Base-by-base conservation (phyloP, 2,888 invertebrate species). In the Agriopis leucophaearia region DNA sequence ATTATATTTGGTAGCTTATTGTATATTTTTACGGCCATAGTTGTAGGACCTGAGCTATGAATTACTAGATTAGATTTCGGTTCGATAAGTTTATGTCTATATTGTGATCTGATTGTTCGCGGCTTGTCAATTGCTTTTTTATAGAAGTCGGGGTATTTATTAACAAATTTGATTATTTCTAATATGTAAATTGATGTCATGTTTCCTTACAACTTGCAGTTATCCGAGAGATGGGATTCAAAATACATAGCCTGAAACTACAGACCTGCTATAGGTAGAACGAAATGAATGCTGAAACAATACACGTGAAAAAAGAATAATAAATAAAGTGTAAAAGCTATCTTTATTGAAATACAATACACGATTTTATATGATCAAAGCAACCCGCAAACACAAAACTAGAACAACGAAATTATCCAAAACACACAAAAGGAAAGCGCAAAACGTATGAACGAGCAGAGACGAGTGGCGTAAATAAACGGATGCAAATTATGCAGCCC, bases 391-490 rank as follows among this genome's bases (percentile, higher is more conserved):
- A 42, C 36, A 47, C 27, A n/a, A 51, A 60, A 69, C 59, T 36
- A 54, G 60, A 35, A 47, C 64, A 66, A 44, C 62, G 50, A 75
- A 74, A 73, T 70, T 71, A 56, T 57, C 66, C 69, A 66, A 72
- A 74, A 66, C 69, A 64, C 60, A 74, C 69, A 71, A 74, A 74
- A 70, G 62, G 83, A 85, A 85, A 82, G 75, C 71, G 78, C 76
- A 82, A 83, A 85, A 80, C 76, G 74, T 82, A 85, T 79, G 80
- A 83, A 80, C 79, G 79, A 80, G 76, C 85, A 84, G 78, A 85
- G 82, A 73, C 71, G 70, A 83, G 81, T 90, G 76, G 88, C 91
- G 90, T 86, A 89, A 87, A 91, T 90, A 91, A 91, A 84, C 78
- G 86, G 76, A 82, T 77, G 77, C 72, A 84, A 80, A 87, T 89